Conservation (phyloP, 2,888 invertebrate species). For the Lacanobia wlatinum region DNA sequence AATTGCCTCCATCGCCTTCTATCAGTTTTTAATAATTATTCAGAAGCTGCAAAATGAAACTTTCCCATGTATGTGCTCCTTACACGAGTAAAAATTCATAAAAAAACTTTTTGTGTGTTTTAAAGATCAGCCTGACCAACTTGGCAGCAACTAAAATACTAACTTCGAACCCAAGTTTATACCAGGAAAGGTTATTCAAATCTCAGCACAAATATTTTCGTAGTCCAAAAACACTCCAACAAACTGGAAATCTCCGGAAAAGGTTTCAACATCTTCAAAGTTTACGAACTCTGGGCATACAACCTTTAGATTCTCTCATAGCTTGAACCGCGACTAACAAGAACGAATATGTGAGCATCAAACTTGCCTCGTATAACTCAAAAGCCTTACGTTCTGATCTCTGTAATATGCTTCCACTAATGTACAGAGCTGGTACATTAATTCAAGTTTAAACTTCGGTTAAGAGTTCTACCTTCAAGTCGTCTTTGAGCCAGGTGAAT, state of each 20-base stretch:
- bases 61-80: too few species aligned
- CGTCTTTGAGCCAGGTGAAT: constrained; percentile 35
- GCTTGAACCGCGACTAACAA: constrained; percentile 60
- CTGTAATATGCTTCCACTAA: constrained; percentile 68
- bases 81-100: too few species aligned
- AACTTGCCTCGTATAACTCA: constrained; percentile 81
- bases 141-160: constrained; percentile 17
- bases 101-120: neutral
- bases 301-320: constrained; percentile 47
- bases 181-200: constrained; percentile 13
- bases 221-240: constrained; percentile 16
- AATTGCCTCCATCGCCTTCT: too few species aligned
- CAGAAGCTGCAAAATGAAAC: too few species aligned
- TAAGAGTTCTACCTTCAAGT: constrained; percentile 33
- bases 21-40: too few species aligned
- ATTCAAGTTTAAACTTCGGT: constrained; percentile 64
- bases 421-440: constrained; percentile 64
- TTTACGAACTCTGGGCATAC: constrained; percentile 34
- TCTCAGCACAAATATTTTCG: constrained; percentile 23
- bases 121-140: constrained; percentile 4
- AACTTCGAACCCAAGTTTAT: constrained; percentile 9
- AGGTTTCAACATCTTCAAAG: constrained; percentile 35
- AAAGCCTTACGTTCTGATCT: constrained; percentile 78
- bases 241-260: constrained; percentile 26
- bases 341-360: constrained; percentile 74